Conservation (phyloP, 2,113 vertebrate species). For the Epinephelus cyanopodus region DNA sequence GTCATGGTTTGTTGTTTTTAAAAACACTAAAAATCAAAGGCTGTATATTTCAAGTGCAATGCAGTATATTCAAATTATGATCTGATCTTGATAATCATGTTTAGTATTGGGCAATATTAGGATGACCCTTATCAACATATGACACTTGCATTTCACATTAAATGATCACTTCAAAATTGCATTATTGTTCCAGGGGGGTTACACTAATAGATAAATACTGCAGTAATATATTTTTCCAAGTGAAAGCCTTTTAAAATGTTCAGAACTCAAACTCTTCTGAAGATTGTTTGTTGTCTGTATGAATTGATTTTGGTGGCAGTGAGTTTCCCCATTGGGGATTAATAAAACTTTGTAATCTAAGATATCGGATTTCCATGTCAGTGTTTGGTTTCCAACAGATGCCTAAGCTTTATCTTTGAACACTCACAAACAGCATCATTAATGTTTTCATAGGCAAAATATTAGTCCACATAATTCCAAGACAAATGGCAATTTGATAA, state of each 20-base stretch:
- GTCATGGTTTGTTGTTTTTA: neutral
- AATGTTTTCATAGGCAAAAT: neutral
- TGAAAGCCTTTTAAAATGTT: neutral
- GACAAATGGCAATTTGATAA: neutral
- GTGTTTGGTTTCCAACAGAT: neutral
- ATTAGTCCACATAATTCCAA: neutral
- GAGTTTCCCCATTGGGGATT: too few species aligned
- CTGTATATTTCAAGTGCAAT: neutral
- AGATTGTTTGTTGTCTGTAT: too few species aligned
- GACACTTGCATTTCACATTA: neutral
- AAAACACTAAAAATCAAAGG: neutral
- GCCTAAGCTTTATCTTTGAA: neutral
- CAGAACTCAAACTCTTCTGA: neutral
- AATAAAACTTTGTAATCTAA: too few species aligned
- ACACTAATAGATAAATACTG: neutral
- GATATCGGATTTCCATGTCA: neutral
- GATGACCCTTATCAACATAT: neutral
- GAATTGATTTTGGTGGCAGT: too few species aligned
- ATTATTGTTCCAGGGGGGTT: neutral
- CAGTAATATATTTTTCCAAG: conserved; percentile 2
- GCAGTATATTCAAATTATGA: neutral
- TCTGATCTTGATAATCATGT: neutral
- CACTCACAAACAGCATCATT: neutral
- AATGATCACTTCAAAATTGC: neutral
- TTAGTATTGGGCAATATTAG: too few species aligned